Conservation (phyloP, 2,888 invertebrate genomes). For the Clunio marinus region DNA sequence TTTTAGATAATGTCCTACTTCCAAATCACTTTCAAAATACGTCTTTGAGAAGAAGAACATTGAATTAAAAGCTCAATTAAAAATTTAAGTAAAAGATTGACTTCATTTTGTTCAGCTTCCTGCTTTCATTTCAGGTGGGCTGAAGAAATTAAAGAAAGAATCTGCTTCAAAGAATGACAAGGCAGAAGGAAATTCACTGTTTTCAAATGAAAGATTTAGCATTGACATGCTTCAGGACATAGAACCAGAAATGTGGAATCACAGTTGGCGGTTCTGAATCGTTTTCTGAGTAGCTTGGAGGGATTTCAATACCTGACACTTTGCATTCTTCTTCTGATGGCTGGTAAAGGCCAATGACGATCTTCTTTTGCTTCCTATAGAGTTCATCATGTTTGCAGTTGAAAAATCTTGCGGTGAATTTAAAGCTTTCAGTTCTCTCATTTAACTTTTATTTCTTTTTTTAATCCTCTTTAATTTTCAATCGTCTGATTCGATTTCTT, state of each 20-base stretch:
- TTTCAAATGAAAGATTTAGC: conserved; percentile 45
- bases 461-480: too few relatives aligned
- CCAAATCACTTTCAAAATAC: conserved; percentile 72
- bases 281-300: conserved; percentile 55
- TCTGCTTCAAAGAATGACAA: conserved; percentile 59
- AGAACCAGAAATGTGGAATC: conserved; percentile 93
- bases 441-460: too few relatives aligned
- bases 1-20: conserved; percentile 95
- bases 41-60: too few relatives aligned
- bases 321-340: conserved; percentile 83
- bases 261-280: conserved; percentile 53
- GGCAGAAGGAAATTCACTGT: neutral
- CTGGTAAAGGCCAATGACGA: conserved; percentile 63
- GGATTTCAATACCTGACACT: conserved; percentile 60
- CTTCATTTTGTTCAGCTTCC: conserved; percentile 45
- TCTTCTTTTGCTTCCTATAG: conserved; percentile 60
- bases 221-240: conserved; percentile 86
- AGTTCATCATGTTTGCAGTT: conserved; percentile 63
- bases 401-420: too few relatives aligned
- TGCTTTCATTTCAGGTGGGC: conserved; percentile 58
- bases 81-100: conserved; percentile 40
- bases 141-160: conserved; percentile 90
- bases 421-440: too few relatives aligned
- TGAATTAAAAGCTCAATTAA: neutral
- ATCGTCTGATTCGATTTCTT: too few relatives aligned